Evolutionary conservation across 2,888 invertebrate genomes (phyloP).

Genomic region (Parthenolecanium corni): DNA sequence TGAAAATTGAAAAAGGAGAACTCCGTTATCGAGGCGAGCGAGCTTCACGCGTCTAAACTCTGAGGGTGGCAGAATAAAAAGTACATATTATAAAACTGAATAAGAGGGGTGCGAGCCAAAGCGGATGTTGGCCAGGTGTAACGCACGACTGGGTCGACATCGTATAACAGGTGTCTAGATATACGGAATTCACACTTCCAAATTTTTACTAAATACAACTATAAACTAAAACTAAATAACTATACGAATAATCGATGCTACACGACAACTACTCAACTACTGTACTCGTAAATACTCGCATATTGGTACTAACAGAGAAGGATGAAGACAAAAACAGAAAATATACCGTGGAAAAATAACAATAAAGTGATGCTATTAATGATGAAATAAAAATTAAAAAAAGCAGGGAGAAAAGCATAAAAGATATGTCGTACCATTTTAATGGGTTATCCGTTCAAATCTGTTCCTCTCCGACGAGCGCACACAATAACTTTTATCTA

Average conservation of each 20-base stretch:
- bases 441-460: conserved; percentile 9
- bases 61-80: too few relatives aligned
- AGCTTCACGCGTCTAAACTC: conserved; percentile 5
- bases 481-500: conserved; percentile 5
- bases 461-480: conserved; percentile 19
- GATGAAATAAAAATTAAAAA: too few relatives aligned
- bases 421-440: not conserved
- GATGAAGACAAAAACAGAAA: not conserved
- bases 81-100: too few relatives aligned
- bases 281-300: too few relatives aligned
- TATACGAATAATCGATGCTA: conserved; percentile 4
- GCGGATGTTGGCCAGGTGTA: conserved; percentile 20
- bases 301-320: too few relatives aligned
- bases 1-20: too few relatives aligned
- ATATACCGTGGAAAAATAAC: too few relatives aligned
- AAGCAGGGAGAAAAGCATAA: not conserved
- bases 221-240: not conserved
- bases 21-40: not conserved
- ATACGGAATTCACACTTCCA: too few relatives aligned
- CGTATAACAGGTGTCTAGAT: conserved; percentile 11
- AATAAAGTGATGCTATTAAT: conserved; percentile 11
- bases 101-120: conserved; percentile 5
- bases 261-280: too few relatives aligned
- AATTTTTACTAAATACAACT: not conserved
- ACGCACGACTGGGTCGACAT: conserved; percentile 17